These are phyloP conservation scores for Labrus mixtus DNA, from an alignment of 2,113 vertebrate species.

Conservation along the genomic window DNA sequence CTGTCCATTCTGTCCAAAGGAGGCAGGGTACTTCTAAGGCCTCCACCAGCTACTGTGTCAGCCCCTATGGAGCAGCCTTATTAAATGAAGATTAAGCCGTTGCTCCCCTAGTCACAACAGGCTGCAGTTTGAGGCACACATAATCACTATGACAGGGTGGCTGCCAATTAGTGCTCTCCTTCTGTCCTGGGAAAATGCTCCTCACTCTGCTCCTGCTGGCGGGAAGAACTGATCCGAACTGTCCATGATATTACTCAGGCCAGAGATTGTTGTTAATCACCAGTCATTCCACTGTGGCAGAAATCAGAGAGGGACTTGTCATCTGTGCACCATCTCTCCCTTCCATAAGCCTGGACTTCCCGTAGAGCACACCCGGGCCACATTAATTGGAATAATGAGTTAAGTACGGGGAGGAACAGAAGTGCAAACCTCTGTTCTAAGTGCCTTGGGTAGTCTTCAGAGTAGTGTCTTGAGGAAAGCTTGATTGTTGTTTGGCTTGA, in stretches of 20 bases:
- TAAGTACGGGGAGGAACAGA: constrained; percentile 48
- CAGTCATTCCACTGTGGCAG: constrained; percentile 61
- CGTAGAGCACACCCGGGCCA: constrained; percentile 28
- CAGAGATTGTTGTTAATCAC: constrained; percentile 75
- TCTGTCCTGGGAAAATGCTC: constrained; percentile 79
- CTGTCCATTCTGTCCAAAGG: constrained; percentile 41
- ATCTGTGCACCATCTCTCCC: constrained; percentile 59
- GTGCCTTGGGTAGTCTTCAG: constrained; percentile 43
- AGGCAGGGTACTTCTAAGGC: constrained; percentile 54
- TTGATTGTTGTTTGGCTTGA: constrained; percentile 64
- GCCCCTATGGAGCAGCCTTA: constrained; percentile 80
- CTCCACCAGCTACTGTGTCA: constrained; percentile 71
- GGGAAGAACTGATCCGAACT: constrained; percentile 73
- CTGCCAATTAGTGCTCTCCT: constrained; percentile 81
- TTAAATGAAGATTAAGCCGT: constrained; percentile 87
- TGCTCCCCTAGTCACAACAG: constrained; percentile 80
- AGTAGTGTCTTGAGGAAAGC: constrained; percentile 36
- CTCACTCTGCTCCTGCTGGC: constrained; percentile 68
- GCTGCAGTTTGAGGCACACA: constrained; percentile 71
- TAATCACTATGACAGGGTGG: constrained; percentile 77
- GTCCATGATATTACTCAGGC: constrained; percentile 72
- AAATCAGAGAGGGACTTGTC: constrained; percentile 63
- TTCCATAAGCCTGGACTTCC: constrained; percentile 42
- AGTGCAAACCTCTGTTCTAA: constrained; percentile 44
- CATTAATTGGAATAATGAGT: constrained; percentile 58